Evolutionary conservation across 30 jellyfish, hydroid and myxozoan species (phyloP), one percentile per base, ranked within the genome.

Genomic region (Cassiopea andromeda): DNA sequence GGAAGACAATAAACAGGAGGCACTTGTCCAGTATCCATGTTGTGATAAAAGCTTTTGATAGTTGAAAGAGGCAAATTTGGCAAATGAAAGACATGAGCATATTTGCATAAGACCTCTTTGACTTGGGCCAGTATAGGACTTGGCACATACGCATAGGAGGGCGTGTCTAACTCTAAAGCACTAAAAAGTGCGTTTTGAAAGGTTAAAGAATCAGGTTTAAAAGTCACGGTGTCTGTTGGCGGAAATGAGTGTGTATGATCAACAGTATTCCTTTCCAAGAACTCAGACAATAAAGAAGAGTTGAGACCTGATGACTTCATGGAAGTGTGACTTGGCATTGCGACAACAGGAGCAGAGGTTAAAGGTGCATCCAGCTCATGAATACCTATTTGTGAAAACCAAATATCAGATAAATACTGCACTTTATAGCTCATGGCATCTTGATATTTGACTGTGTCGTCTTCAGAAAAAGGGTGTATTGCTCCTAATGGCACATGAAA

Each of bases 1-100:
- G 93, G 93, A 38, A 74, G 93, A 6, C 87, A 50, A 72, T 85
- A 85, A 57, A 85, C 87, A 0, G 93, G 87, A 44, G 87, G 85
- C 27, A 87, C 83, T 15, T 85, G 80, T 8, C 93, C 93, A 6
- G 87, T 85, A 43, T 72, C 46, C 1, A 85, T 85, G 46, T 85
- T 48, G 47, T 85, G 93, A 59, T 27, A 45, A 66, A 85, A 85
- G n/a, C 93, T 81, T 38, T 85, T 73, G 19, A 71, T 74, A 45
- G 87, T 16, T 10, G 93, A 85, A 1, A 85, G 87, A 0, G 93
- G 87, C 14, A 87, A 70, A 67, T 85, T 75, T 2, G 93, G 93
- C 69, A 85, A 73, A 47, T 85, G 61, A 75, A 85, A 85, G 60
- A 46, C 87, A 45, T 85, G 87, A 44, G 87, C 80, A 74, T 85